Evolutionary conservation across 2,797 vertebrate genomes (phyloP).

Genomic region (Cryptoblepharus egeriae): DNA sequence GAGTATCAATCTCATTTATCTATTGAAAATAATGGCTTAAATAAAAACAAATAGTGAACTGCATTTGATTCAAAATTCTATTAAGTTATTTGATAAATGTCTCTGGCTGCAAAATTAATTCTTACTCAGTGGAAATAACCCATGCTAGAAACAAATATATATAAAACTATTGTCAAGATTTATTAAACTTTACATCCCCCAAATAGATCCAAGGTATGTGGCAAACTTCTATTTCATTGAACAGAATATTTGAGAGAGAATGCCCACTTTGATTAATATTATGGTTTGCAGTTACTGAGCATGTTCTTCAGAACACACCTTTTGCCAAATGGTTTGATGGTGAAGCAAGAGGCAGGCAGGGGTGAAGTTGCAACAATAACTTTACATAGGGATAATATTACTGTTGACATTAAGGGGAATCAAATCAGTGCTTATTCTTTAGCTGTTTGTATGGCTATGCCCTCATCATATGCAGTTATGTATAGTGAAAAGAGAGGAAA

Average conservation of each 20-base stretch:
- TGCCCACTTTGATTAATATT: not conserved
- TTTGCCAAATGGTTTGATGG: too few species aligned
- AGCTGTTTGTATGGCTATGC: too few species aligned
- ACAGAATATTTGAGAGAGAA: not conserved
- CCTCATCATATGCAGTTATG: too few species aligned
- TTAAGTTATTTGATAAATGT: constrained; percentile 8
- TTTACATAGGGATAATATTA: too few species aligned
- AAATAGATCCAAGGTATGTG: not conserved
- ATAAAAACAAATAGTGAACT: constrained; percentile 45
- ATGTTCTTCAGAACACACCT: too few species aligned
- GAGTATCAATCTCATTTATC: constrained; percentile 34
- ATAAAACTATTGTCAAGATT: not conserved
- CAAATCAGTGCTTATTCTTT: too few species aligned
- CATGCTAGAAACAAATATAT: not conserved
- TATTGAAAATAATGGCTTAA: constrained; percentile 8
- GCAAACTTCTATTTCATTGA: not conserved
- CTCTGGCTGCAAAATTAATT: not conserved
- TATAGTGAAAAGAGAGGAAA: too few species aligned
- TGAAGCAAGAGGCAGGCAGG: too few species aligned
- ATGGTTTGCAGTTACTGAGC: not conserved
- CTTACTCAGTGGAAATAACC: constrained; percentile 1
- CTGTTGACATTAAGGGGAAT: too few species aligned
- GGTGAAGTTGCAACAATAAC: too few species aligned
- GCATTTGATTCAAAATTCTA: not conserved
- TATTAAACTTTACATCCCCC: not conserved